Conservation (phyloP, 2,113 vertebrate species). For the Eclectus roratus region DNA sequence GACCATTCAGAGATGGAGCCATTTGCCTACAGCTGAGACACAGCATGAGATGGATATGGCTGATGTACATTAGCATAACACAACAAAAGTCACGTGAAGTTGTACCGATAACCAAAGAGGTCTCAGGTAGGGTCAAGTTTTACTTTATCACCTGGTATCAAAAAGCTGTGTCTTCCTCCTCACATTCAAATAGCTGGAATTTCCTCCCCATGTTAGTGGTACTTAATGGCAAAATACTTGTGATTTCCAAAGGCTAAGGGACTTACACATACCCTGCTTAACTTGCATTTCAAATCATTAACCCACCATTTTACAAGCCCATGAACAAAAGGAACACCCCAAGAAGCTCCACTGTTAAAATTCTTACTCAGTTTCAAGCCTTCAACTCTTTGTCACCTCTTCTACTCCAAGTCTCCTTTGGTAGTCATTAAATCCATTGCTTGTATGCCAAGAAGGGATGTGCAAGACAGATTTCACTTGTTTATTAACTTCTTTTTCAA, state of each 20-base stretch:
- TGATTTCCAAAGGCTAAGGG: neutral
- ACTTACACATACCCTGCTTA: neutral
- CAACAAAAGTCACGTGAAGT: neutral
- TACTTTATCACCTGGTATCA: neutral
- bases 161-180: neutral
- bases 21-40: neutral
- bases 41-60: neutral
- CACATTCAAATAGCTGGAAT: neutral
- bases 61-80: neutral
- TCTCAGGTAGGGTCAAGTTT: neutral
- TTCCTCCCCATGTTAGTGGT: neutral
- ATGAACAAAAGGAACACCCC: neutral
- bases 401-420: neutral
- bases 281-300: neutral
- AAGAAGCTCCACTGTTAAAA: neutral
- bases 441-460: neutral
- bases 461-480: neutral
- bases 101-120: neutral
- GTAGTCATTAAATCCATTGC: neutral
- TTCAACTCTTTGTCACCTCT: neutral
- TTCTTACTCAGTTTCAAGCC: neutral
- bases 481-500: neutral
- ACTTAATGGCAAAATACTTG: neutral
- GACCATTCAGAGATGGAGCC: neutral
- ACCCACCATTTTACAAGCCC: neutral